Evolutionary conservation across 2,797 vertebrate species (phyloP), one percentile per base, ranked within the genome.

Genomic region (Pipistrellus nathusii): DNA sequence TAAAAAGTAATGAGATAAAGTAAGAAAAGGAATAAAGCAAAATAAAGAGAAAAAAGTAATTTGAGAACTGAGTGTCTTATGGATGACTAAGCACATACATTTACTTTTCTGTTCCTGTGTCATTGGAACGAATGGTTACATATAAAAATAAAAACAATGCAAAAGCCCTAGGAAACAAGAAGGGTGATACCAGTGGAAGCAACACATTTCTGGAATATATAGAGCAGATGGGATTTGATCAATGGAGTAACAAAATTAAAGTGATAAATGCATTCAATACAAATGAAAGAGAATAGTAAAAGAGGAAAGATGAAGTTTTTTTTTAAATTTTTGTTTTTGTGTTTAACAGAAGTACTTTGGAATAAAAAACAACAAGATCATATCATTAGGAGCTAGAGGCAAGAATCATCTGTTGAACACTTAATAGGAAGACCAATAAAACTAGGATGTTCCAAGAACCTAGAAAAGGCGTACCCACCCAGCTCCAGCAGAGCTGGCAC

Each of bases 351-450:
- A 53, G 13, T 93, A 53, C 10, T 91, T 78, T 77, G 73, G 69
- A 75, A 30, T 55, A 62, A 93, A 84, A 84, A 80, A 20, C 7
- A n/a, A 23, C 27, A 76, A 75, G 27, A 14, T 78, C 15, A 27
- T 73, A 51, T 69, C 2, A 64, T 57, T 64, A 91, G 64, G 46
- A 68, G 32, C 8, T 75, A 88, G 55, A 30, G 23, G 2, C 38
- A 69, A 15, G 18, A 81, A 12, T 75, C 18, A 89, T 80, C 3
- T 64, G 4, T 35, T 57, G 46, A 51, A 51, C 2, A 55, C 48
- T 76, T 87, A 69, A 57, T 59, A 81, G 46, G 14, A 84, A 87
- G 59, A 81, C 17, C 55, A 51, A n/a, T 93, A 38, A 93, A 95
- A 64, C 11, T 6, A 11, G 57, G 41, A 41, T 27, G 21, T 38